Base-by-base conservation (phyloP, 2,888 invertebrate species). In the Azorinus chamasolen region DNA sequence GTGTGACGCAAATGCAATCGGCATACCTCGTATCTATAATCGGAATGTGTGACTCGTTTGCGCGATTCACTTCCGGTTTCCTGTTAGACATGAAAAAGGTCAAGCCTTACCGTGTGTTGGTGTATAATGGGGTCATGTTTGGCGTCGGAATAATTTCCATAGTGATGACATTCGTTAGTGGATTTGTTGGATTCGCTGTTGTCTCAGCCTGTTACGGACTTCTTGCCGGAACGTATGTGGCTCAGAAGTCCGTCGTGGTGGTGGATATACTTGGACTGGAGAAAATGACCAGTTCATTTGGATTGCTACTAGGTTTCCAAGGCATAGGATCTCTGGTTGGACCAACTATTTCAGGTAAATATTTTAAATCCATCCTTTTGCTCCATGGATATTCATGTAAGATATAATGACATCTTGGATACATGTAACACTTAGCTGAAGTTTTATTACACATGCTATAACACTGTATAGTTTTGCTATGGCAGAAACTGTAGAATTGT, bases 11-110 rank as follows among this genome's bases (percentile, higher is more conserved):
- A 22, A 55, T 75, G 24, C 72, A 94, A 0, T 95, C 96, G 0
- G 94, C 96, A 5, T 95, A 95, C 90, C 94, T 98, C 66, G 95
- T 99, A 14, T 96, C 97, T 0, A 95, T 96, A 1, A 97, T 98
- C 87, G 99, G 99, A 27, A 95, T 97, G 50, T 95, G 97, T 0
- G 99, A 99, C 91, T 98, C 98, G 0, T 91, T 97, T 53, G 98
- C 98, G 54, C 96, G 98, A 94, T 95, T 99, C 25, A 37, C 77
- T 14, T 87, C 84, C 27, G 89, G 88, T 6, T 76, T 88, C 48
- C 32, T 89, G 27, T 81, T 90, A 25, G 88, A 90, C 65, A 63
- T 87, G 18, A 83, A 82, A 46, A 39, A 51, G 10, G 59, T 89
- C 1, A 81, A 79, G 66, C 78, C 72, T 14, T 70, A 79, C 62